Evolutionary conservation across 2,888 invertebrate genomes (phyloP).

Genomic region (Dolomedes plantarius): DNA sequence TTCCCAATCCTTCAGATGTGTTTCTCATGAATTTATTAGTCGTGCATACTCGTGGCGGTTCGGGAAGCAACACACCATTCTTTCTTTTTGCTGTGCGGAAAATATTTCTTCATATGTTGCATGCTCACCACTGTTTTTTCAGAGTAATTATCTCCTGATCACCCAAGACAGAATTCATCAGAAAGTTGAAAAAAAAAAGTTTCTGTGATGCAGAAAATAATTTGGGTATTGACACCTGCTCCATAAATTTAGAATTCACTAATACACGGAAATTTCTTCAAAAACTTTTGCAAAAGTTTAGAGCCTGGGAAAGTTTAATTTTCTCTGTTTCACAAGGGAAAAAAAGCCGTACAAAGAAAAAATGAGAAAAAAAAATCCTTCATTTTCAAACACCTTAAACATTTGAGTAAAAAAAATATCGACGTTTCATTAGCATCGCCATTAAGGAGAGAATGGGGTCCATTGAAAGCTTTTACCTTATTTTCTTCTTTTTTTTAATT

Average conservation of each 20-base stretch:
- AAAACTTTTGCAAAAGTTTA: not conserved
- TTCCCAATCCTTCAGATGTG: no score
- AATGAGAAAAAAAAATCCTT: not conserved
- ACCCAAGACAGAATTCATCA: no score
- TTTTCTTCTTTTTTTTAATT: not conserved
- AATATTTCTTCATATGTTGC: no score
- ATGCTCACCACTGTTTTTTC: no score
- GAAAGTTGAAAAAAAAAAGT: no score
- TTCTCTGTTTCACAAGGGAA: not conserved
- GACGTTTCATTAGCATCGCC: not conserved
- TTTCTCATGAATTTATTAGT: no score
- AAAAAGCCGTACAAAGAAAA: not conserved
- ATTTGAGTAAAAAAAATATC: not conserved
- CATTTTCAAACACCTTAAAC: slow-evolving; percentile 1
- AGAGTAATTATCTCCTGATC: no score
- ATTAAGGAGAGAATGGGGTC: not conserved
- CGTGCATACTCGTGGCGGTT: no score
- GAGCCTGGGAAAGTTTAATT: not conserved
- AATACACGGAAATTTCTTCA: not conserved
- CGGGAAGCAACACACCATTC: no score
- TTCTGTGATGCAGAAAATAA: not conserved
- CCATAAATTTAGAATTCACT: not conserved
- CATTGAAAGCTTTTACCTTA: not conserved
- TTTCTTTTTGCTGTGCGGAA: no score
- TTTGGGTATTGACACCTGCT: not conserved